phyloP scores from a whole-genome alignment of 2,888 invertebrate genomes.

The Hirtodrosophila trivittata region DNA sequence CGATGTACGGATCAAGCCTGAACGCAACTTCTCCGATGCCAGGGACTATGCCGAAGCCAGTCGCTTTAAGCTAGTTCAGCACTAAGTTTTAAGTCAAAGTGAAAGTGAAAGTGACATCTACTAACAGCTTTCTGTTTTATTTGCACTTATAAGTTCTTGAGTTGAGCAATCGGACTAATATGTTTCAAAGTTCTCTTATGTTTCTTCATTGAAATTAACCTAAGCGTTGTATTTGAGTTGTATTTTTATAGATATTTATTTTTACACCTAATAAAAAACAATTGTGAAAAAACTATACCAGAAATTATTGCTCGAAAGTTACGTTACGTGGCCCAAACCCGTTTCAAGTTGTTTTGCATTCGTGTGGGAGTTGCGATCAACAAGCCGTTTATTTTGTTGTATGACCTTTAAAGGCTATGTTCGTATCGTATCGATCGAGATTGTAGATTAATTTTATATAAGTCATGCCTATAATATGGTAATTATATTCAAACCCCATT shows the following conservation, averaged over 20 bases:
- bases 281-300: slow-evolving; percentile 17
- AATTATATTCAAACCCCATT: no score
- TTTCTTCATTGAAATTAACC: slow-evolving; percentile 59
- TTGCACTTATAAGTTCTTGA: slow-evolving; percentile 24
- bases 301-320: slow-evolving; percentile 2
- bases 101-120: slow-evolving; percentile 16
- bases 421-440: slow-evolving; percentile 22
- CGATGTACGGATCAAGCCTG: slow-evolving; percentile 82
- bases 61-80: slow-evolving; percentile 75
- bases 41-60: slow-evolving; percentile 82
- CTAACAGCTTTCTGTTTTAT: slow-evolving; percentile 35
- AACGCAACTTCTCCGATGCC: slow-evolving; percentile 82
- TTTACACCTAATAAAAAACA: slow-evolving; percentile 58
- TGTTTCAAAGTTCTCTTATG: slow-evolving; percentile 45
- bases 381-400: slow-evolving; percentile 16
- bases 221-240: slow-evolving; percentile 57
- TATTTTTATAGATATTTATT: slow-evolving; percentile 62
- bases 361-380: slow-evolving; percentile 42
- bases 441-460: slow-evolving; percentile 28
- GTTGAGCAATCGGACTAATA: no score
- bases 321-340: slow-evolving; percentile 8
- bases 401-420: slow-evolving; percentile 40
- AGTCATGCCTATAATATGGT: no score
- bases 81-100: slow-evolving; percentile 27
- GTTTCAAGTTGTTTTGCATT: slow-evolving; percentile 9